phyloP scores from a whole-genome alignment of 2,113 vertebrate species.

The Garra rufa region DNA sequence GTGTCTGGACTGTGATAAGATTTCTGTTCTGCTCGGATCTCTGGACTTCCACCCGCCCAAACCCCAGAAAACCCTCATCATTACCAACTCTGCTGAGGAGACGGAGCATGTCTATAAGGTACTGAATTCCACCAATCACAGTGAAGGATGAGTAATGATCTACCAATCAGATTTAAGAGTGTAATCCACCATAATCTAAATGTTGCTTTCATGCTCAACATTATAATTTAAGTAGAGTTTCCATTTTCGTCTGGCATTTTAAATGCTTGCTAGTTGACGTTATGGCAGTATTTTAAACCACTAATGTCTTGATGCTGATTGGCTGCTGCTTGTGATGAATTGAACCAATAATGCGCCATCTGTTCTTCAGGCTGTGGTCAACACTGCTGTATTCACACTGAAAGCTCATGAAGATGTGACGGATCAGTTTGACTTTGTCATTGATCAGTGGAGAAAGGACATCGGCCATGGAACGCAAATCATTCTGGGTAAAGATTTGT shows the following conservation, averaged over 20 bases:
- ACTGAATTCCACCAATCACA: neutral
- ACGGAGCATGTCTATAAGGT: constrained; percentile 86
- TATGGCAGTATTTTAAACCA: neutral
- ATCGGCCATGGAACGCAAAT: constrained; percentile 73
- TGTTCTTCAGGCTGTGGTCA: constrained; percentile 70
- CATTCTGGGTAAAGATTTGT: constrained; percentile 80
- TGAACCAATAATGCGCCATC: neutral
- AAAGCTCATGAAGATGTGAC: constrained; percentile 77
- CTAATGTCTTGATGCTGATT: neutral
- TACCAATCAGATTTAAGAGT: neutral
- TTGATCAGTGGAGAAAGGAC: constrained; percentile 84
- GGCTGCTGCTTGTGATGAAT: neutral
- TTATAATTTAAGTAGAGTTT: neutral
- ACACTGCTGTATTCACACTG: constrained; percentile 81
- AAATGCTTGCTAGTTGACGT: neutral
- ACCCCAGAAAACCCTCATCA: constrained; percentile 86
- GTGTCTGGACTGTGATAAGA: constrained; percentile 78
- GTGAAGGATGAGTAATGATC: neutral
- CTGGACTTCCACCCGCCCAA: constrained; percentile 76
- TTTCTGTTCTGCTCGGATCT: constrained; percentile 75
- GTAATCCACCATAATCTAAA: neutral
- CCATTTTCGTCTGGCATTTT: neutral
- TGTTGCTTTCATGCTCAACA: neutral
- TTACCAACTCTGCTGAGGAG: constrained; percentile 79
- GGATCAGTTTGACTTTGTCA: constrained; percentile 70